Evolutionary conservation across 2,113 vertebrate species (phyloP), one percentile per base, ranked within the genome.

Genomic region (Trichomycterus rosablanca): DNA sequence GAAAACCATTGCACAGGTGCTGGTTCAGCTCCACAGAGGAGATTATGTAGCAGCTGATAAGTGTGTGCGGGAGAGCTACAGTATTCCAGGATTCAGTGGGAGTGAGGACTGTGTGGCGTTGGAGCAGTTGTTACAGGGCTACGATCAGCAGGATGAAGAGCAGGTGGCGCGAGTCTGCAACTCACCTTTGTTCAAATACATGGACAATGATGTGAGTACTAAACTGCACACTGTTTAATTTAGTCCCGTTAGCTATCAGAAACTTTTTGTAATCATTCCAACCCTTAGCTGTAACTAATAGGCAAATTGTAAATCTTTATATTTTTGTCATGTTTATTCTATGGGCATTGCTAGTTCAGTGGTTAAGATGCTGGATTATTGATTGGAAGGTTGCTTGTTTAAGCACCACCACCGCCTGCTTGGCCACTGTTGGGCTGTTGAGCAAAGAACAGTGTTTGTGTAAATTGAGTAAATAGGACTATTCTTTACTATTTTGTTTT

Each of bases 1-100:
- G 92, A 93, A 91, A 89, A 93, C 91, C 26, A 92, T 93, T 54
- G 91, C 92, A 51, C 92, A 93, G 66, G 91, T 92, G 68, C 77
- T 93, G 66, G 90, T 93, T 64, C 91, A 93, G 40, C 86, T 93
- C 16, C 91, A 93, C 66, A 81, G 91, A 73, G 90, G 84, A 39
- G 92, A 93, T 70, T 93, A 83, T 0, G 91, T 93, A 63, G 92
- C 92, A 2, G 92, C 91, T 1, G 90, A 93, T 49, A 86, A 87
- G 67, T 91, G 90, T 50, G 89, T 93, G 64, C 74, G 91, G 34
- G 92, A 93, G 79, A 93, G 88, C 74, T 92, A 91, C 77, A 92
- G 91, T 76, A 89, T 93, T 69, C 92, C 91, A 11, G 92, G 92
- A 16, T 93, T 93, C 80, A 92, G 76, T 3, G 90, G 87, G 46